These are phyloP conservation scores for Stenurella melanura DNA, from an alignment of 2,888 invertebrate genomes.

Conservation along the genomic window DNA sequence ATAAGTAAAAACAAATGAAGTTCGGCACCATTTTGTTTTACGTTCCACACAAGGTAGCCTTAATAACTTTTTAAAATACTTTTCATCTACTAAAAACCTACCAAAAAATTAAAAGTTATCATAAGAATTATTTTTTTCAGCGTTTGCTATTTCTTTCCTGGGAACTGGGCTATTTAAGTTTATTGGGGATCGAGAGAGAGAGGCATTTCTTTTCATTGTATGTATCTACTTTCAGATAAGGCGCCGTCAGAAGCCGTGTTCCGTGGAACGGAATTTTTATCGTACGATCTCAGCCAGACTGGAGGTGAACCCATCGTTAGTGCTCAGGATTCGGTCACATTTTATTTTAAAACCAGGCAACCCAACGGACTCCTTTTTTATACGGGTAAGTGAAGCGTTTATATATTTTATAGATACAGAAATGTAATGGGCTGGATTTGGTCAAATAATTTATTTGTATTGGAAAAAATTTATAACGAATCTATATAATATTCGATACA, in stretches of 20 bases:
- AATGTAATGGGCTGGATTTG: neutral
- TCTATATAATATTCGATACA: too few species aligned
- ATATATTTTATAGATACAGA: neutral
- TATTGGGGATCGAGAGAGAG: slow-evolving; percentile 11
- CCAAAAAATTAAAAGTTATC: too few species aligned
- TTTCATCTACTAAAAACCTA: too few species aligned
- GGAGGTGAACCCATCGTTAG: slow-evolving; percentile 92
- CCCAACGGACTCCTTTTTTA: slow-evolving; percentile 94
- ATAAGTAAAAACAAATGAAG: too few species aligned
- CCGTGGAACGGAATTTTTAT: slow-evolving; percentile 92
- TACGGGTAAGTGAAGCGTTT: slow-evolving; percentile 81
- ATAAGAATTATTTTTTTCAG: too few species aligned
- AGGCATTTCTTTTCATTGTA: slow-evolving; percentile 22
- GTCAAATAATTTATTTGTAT: too few species aligned
- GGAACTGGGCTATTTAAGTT: too few species aligned
- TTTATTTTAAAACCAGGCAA: slow-evolving; percentile 94
- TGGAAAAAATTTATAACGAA: too few species aligned
- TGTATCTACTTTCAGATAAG: slow-evolving; percentile 80
- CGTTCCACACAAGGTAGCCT: too few species aligned
- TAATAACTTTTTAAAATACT: too few species aligned
- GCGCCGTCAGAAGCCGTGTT: slow-evolving; percentile 96
- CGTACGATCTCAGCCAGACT: slow-evolving; percentile 90
- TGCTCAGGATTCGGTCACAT: slow-evolving; percentile 91
- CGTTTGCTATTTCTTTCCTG: too few species aligned
- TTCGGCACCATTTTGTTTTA: too few species aligned